Evolutionary conservation across 2,888 invertebrate genomes (phyloP).

Genomic region (Hirtodrosophila trivittata): DNA sequence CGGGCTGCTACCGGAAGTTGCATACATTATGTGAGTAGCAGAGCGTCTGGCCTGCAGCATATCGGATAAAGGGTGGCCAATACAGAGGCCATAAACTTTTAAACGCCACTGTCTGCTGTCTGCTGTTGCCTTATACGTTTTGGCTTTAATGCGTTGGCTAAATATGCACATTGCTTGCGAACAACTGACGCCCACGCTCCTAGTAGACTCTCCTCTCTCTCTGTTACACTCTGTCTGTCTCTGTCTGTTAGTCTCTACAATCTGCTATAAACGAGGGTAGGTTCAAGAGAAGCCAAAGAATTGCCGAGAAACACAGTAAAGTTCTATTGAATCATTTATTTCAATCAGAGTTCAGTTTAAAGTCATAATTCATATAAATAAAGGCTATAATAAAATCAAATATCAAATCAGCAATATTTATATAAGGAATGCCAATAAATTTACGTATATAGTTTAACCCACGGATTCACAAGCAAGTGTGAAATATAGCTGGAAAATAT

Average conservation of each 20-base stretch:
- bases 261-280: slow-evolving; percentile 20
- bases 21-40: slow-evolving; percentile 66
- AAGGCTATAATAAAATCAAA: too few relatives aligned
- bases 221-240: not conserved
- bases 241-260: not conserved
- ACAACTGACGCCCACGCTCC: slow-evolving; percentile 45
- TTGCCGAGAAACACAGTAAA: too few relatives aligned
- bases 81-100: slow-evolving; percentile 65
- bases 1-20: slow-evolving; percentile 67
- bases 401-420: too few relatives aligned
- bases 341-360: too few relatives aligned
- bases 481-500: too few relatives aligned
- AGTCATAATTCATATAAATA: too few relatives aligned
- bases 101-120: slow-evolving; percentile 58
- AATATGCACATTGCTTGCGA: slow-evolving; percentile 68
- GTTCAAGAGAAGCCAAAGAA: not conserved
- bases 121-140: slow-evolving; percentile 42
- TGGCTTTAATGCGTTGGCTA: slow-evolving; percentile 66
- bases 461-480: too few relatives aligned
- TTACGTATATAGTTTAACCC: too few relatives aligned
- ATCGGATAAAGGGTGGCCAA: slow-evolving; percentile 51
- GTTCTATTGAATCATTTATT: too few relatives aligned
- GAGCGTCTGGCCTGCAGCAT: slow-evolving; percentile 29
- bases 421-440: too few relatives aligned
- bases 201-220: slow-evolving; percentile 9